A percentile compares a stretch with the other conserved stretches of the same genome.
phyloP scores from a whole-genome alignment of 1,140 invertebrate genomes.

The Drosophila sproati region DNA sequence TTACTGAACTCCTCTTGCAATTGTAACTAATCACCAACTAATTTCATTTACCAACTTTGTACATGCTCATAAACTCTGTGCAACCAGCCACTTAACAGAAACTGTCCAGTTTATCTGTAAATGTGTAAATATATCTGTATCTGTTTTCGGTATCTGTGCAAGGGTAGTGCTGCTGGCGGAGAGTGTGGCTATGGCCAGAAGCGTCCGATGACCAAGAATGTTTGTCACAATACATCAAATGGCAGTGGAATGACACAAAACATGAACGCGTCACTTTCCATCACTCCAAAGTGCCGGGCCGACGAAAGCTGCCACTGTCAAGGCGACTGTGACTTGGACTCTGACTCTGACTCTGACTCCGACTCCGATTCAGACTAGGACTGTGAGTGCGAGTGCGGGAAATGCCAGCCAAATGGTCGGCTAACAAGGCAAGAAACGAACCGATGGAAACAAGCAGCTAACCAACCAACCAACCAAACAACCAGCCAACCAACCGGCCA shows the following conservation, averaged over 20 bases:
- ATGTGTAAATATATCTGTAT: conserved; percentile 30
- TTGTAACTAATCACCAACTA: conserved; percentile 50
- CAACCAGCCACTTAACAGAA: conserved; percentile 29
- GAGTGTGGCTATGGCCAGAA: not conserved
- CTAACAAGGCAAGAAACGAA: conserved; percentile 40
- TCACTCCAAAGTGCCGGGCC: conserved; percentile 83
- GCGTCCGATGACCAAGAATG: conserved; percentile 64
- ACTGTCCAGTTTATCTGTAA: conserved; percentile 20
- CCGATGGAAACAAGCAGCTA: conserved; percentile 4
- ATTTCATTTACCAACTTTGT: conserved; percentile 49
- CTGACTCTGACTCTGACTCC: not conserved
- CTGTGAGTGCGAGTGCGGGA: conserved; percentile 20
- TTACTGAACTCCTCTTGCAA: conserved; percentile 25
- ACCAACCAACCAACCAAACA: conserved; percentile 20
- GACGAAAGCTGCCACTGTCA: conserved; percentile 51
- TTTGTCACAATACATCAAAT: conserved; percentile 84
- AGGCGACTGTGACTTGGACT: conserved; percentile 2
- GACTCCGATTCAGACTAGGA: conserved; percentile 4
- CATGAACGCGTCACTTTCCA: conserved; percentile 84
- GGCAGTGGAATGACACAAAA: conserved; percentile 83
- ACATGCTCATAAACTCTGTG: conserved; percentile 48
- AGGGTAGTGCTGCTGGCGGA: not conserved
- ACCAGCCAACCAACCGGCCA: conserved; percentile 46
- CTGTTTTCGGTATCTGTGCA: not conserved
- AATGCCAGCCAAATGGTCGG: conserved; percentile 45